Evolutionary conservation across 2,797 vertebrate genomes (phyloP), one percentile per base, ranked within the genome.

Genomic region (Sphaeramia orbicularis): DNA sequence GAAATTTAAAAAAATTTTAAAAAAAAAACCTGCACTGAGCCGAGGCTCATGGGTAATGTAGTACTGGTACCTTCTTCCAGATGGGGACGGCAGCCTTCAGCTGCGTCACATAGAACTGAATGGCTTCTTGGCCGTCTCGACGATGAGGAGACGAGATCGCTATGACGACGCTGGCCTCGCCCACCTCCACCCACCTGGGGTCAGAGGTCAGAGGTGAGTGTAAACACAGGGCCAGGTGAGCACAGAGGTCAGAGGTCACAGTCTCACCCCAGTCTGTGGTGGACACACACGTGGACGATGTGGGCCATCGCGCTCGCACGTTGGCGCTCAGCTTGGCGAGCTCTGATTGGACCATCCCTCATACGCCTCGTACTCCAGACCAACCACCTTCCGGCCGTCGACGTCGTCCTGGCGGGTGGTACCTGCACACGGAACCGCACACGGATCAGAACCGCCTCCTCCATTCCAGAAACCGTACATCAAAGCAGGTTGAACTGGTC

Each of bases 331-430:
- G 95, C 74, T 94, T 97, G 81, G 84, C 91, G 79, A 98, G 89
- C 91, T 99, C 94, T 0, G 85, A 94, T 86, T 96, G 94, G 42
- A 93, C 97, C 97, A 99, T 98, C 91, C 81, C 42, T 92, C 79
- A 14, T 99, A 98, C 0, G 95, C 96, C 91, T 98, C 97, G 59
- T 99, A 99, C 84, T 97, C 95, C 65, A 99, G 90, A 57, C 76
- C 93, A 53, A 95, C 47, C 44, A 99, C 96, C 74, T 92, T 96
- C 81, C 94, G 95, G 14, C 94, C 95, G 48, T 94, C 93, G 56
- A 95, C 94, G 82, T 89, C 84, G 81, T 98, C 96, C 87, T 96
- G 95, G 63, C 97, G 95, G 13, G 96, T 97, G 14, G 93, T 96
- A 16, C 97, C 97, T 99, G 74, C 72, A 81, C 52, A 71, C 44